Percentiles rank a stretch among this genome's conserved stretches.
Evolutionary conservation across 2,888 invertebrate genomes (phyloP).

Genomic region (Hermaeophaga mercurialis): DNA sequence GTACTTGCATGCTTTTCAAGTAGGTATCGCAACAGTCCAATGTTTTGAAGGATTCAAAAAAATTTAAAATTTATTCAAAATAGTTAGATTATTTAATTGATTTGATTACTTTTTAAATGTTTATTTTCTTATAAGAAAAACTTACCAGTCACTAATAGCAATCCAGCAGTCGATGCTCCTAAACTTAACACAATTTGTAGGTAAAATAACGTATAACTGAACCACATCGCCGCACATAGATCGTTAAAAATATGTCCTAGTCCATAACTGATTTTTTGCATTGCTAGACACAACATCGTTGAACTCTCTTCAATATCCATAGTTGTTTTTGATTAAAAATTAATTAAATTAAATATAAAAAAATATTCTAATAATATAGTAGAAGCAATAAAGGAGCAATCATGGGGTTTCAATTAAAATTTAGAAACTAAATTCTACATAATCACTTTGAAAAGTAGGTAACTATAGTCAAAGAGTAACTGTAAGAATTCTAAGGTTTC

Average conservation of each 20-base stretch:
- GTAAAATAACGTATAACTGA: constrained; percentile 86
- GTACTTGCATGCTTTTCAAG: too few species aligned
- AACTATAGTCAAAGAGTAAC: background rate
- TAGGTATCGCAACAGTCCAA: too few species aligned
- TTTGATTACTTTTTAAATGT: too few species aligned
- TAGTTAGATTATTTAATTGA: too few species aligned
- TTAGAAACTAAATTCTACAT: background rate
- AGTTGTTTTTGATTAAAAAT: background rate
- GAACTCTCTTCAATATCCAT: constrained; percentile 8
- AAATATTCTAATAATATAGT: background rate
- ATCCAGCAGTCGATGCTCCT: constrained; percentile 63
- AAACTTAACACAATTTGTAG: constrained; percentile 68
- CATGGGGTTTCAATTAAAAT: background rate
- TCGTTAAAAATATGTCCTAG: constrained; percentile 92
- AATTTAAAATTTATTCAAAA: too few species aligned
- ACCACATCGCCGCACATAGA: constrained; percentile 93
- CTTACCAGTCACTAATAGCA: constrained; percentile 72
- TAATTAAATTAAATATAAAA: background rate
- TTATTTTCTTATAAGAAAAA: constrained; percentile 1
- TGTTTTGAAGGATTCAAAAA: too few species aligned
- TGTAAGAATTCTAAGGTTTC: constrained; percentile 1
- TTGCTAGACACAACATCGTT: constrained; percentile 31
- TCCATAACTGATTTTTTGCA: constrained; percentile 63
- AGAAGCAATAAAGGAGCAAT: background rate
- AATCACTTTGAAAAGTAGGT: background rate